phyloP scores from a whole-genome alignment of 2,888 invertebrate species.

The Oegoconia quadripuncta region DNA sequence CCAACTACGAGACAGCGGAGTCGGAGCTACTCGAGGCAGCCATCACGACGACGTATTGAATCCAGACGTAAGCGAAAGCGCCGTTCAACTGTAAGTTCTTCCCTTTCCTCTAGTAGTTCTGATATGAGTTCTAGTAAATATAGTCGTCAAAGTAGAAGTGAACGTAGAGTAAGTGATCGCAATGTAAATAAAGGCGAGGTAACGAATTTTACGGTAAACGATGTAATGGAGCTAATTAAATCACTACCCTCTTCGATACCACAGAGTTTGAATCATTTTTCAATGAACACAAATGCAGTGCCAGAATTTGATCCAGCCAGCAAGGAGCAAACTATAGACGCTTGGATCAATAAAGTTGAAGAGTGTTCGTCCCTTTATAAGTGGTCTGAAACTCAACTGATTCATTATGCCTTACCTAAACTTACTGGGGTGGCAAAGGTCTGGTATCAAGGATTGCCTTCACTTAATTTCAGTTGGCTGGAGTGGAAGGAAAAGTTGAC shows the following conservation, averaged over 20 bases:
- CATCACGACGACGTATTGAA: neutral
- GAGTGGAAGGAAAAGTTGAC: constrained; percentile 21
- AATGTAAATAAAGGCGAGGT: neutral
- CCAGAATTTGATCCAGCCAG: constrained; percentile 7
- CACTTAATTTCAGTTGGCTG: constrained; percentile 15
- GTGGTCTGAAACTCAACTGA: constrained; percentile 5
- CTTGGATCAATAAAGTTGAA: constrained; percentile 6
- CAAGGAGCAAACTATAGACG: constrained; percentile 7
- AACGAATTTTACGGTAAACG: neutral
- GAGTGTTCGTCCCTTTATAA: constrained; percentile 6
- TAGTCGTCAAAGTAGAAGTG: neutral
- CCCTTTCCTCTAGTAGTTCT: neutral
- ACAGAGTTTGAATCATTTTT: too few species aligned
- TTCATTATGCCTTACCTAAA: constrained; percentile 24
- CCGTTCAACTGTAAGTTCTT: neutral
- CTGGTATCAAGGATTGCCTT: constrained; percentile 20
- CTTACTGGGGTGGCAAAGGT: constrained; percentile 17
- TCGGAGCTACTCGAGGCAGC: neutral
- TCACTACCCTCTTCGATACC: neutral
- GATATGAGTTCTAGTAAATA: neutral
- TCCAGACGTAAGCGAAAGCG: neutral
- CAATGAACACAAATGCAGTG: constrained; percentile 5
- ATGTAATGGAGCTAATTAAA: constrained; percentile 2
- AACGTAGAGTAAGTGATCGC: neutral
- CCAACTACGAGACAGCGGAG: neutral